phyloP scores from a whole-genome alignment of 1,140 invertebrate species.

The Manduca sexta region DNA sequence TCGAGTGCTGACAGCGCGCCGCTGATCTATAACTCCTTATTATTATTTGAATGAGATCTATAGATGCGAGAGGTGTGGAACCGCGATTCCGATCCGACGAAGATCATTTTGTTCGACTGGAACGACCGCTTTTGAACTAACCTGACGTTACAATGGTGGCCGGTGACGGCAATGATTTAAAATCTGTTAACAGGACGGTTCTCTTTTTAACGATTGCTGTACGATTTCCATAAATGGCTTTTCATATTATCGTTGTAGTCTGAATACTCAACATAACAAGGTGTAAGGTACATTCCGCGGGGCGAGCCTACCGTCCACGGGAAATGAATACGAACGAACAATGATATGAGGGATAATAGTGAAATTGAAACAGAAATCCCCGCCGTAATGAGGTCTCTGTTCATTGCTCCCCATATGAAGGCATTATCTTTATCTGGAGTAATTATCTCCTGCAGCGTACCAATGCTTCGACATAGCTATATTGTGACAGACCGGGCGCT shows the following conservation, averaged over 20 bases:
- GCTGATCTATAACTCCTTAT: constrained; percentile 71
- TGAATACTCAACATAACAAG: constrained; percentile 20
- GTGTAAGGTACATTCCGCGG: neutral
- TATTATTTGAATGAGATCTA: constrained; percentile 72
- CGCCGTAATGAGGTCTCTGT: constrained; percentile 45
- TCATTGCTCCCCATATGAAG: constrained; percentile 41
- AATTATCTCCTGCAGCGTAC: constrained; percentile 48
- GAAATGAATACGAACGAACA: constrained; percentile 30
- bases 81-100: constrained; percentile 51
- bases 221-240: constrained; percentile 70
- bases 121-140: constrained; percentile 69
- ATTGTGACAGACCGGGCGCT: neutral
- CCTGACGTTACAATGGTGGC: constrained; percentile 67
- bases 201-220: constrained; percentile 72
- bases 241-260: constrained; percentile 55
- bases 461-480: constrained; percentile 1
- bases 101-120: constrained; percentile 70
- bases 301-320: constrained; percentile 3
- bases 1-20: constrained; percentile 32
- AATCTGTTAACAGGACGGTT: constrained; percentile 72
- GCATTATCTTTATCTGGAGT: constrained; percentile 37
- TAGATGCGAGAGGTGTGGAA: constrained; percentile 68
- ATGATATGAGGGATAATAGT: constrained; percentile 39
- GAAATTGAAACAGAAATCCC: constrained; percentile 48
- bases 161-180: constrained; percentile 71